Evolutionary conservation across 2,797 vertebrate genomes (phyloP), one percentile per base, ranked within the genome.

Genomic region (Sebastes jordani): DNA sequence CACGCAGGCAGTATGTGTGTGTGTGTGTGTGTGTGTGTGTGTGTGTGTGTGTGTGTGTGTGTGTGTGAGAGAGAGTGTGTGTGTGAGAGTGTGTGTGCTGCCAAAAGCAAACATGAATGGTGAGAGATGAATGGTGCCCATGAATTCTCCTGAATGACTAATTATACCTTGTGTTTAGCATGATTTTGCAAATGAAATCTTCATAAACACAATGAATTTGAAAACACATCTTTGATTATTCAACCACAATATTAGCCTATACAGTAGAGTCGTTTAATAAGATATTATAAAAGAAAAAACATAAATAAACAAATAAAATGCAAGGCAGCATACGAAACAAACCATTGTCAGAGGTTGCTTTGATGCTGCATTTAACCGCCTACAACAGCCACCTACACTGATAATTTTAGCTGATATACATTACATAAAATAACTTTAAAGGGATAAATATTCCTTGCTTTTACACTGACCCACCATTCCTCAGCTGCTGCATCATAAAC

Each of bases 61-160:
- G 74, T 60, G 77, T 55, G 23, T 25, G 25, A 25, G 34, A 36
- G 36, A 38, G 16, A 16, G n/a, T 0, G 36, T 73, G 80, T 71
- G 83, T 36, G 69, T 23, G 46, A 72, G 80, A 77, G 80, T 63
- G 67, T 62, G 74, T 60, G 77, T 55, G 23, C 79, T 88, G 85
- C 86, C 82, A 89, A 90, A 84, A 86, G 83, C 88, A 87, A 89
- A 84, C 81, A 87, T 86, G 84, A 88, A 89, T 88, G 88, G 83
- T 83, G 76, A 80, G 85, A 80, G 88, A 89, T 91, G 90, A 93
- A 92, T 91, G 78, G 92, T 67, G 63, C 76, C 84, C 84, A 90
- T 92, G 91, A 89, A 90, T 92, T 86, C 89, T 88, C 69, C 87
- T 89, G 82, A 92, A 93, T 90, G 86, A 87, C 87, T 90, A 93